Conservation (phyloP, 1,140 invertebrate genomes). For the Meloidogyne hapla region DNA sequence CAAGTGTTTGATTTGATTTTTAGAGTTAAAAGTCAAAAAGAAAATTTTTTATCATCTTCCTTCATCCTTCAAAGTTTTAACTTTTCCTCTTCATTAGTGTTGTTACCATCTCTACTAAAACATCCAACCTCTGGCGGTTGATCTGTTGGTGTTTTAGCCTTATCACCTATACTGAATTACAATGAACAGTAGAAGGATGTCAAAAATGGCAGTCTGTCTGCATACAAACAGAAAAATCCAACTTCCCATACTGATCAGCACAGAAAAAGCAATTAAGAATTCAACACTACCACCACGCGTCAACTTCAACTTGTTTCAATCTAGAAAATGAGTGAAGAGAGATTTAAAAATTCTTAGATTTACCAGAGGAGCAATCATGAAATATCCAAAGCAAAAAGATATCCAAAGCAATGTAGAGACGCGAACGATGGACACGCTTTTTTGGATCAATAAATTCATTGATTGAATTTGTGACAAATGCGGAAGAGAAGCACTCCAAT, state of each 20-base stretch:
- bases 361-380: neutral
- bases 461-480: neutral
- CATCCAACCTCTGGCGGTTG: neutral
- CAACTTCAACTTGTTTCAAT: neutral
- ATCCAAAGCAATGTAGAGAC: slow-evolving; percentile 1
- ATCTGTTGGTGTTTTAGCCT: neutral
- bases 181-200: neutral
- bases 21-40: too few relatives aligned
- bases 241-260: neutral
- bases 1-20: too few relatives aligned
- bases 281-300: neutral
- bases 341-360: neutral
- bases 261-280: neutral
- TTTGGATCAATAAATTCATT: neutral
- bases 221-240: neutral
- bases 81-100: neutral
- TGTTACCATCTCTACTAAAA: neutral
- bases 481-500: neutral
- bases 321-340: neutral
- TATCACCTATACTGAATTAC: neutral
- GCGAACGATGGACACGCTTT: neutral
- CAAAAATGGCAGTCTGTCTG: neutral
- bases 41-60: too few relatives aligned
- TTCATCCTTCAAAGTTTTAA: too few relatives aligned
- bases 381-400: neutral